A percentile compares a stretch with the other conserved stretches of the same genome.
Evolutionary conservation across 2,113 vertebrate species (phyloP).

Genomic region (Notarius lentiginosus): DNA sequence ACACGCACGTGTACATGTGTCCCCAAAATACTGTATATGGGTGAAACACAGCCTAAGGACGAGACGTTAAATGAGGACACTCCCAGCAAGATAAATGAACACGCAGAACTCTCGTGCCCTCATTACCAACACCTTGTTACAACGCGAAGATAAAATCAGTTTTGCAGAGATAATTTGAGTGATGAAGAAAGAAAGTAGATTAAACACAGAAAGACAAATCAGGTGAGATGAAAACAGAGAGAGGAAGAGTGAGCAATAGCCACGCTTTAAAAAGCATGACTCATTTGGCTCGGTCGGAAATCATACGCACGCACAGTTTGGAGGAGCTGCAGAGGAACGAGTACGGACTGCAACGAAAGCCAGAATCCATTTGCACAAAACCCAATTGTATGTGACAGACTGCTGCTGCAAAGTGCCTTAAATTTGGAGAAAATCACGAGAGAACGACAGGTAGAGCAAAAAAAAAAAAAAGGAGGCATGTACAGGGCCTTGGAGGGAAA

Average conservation of each 20-base stretch:
- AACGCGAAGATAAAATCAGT: not conserved
- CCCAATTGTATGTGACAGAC: not conserved
- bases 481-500: not conserved
- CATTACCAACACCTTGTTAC: not conserved
- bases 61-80: slow-evolving; percentile 43
- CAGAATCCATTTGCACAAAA: slow-evolving; percentile 14
- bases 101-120: not conserved
- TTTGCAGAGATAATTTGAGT: not conserved
- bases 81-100: slow-evolving; percentile 13
- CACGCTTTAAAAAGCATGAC: slow-evolving; percentile 40
- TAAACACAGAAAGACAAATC: slow-evolving; percentile 16
- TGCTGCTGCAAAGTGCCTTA: not conserved
- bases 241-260: slow-evolving; percentile 30
- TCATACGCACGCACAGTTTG: slow-evolving; percentile 23
- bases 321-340: slow-evolving; percentile 12
- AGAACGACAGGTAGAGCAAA: not conserved
- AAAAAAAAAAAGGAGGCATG: not conserved
- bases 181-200: not conserved
- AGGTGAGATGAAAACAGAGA: slow-evolving; percentile 9
- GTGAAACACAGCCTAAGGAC: slow-evolving; percentile 21
- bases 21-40: slow-evolving; percentile 6
- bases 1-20: not conserved
- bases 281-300: slow-evolving; percentile 45
- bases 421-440: not conserved
- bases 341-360: not conserved